Base-by-base conservation (phyloP, 2,888 invertebrate genomes). In the Erannis defoliaria region DNA sequence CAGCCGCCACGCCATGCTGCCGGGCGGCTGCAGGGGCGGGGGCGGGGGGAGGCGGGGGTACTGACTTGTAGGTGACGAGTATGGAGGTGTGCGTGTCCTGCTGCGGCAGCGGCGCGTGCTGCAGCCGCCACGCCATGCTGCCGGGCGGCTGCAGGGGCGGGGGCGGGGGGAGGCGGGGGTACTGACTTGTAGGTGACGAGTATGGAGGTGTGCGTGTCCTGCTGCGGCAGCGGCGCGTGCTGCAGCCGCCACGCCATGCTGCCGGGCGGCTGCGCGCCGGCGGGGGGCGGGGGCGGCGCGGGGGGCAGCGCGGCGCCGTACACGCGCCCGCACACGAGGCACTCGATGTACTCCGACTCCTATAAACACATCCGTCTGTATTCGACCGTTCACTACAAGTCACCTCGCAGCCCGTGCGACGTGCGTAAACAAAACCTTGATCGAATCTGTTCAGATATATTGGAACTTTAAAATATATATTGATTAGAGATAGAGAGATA, bases 301-400 rank as follows among this genome's bases (percentile, higher is more conserved):
- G 61, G 94, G 91, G 66, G 64, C 93, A 91, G 64, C 65, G 96
- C 64, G 66, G 96, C 55, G 35, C 58, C 97, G 85, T 97, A 97
- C 73, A 96, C 95, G 74, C 95, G 95, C 66, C 97, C 97, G 86
- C 98, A 98, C 21, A 97, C 96, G 2, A 97, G 96, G 83, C 98
- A 98, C 85, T 97, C 97, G 74, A 98, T 95, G 84, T 96, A 96
- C 73, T 96, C 89, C 16, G 81, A 72, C 82, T 94, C 94, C 94
- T 94, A n/a, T n/a, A n/a, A n/a, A n/a, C n/a, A n/a, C n/a, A n/a
- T n/a, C n/a, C n/a, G n/a, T n/a, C n/a, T n/a, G n/a, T n/a, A n/a
- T 10, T 6, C 12, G 9, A 9, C 29, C 29, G 6, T 8, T 29
- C 23, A n/a, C n/a, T n/a, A n/a, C n/a, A n/a, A n/a, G n/a, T n/a